Conservation (phyloP, 1,140 invertebrate genomes). For the Bombus confusus region DNA sequence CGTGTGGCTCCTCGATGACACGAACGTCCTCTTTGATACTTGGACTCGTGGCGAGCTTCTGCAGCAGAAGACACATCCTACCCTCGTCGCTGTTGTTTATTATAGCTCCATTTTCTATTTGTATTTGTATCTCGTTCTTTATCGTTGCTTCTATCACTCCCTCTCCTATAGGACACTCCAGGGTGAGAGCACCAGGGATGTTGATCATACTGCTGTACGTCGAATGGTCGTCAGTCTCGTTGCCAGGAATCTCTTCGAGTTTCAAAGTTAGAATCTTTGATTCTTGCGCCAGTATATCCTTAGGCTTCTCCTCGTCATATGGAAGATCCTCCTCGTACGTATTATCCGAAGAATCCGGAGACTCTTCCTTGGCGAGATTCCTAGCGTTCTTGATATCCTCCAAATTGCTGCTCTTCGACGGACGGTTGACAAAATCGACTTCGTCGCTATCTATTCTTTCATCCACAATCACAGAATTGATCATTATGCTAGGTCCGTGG, state of each 20-base stretch:
- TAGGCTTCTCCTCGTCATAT: background rate
- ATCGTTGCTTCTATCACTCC: slow-evolving; percentile 31
- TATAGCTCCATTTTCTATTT: slow-evolving; percentile 50
- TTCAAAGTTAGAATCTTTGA: background rate
- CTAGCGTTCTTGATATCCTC: slow-evolving; percentile 18
- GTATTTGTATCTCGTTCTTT: slow-evolving; percentile 60
- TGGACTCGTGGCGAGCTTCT: slow-evolving; percentile 53
- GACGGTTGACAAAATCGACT: slow-evolving; percentile 49
- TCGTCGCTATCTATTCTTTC: slow-evolving; percentile 26
- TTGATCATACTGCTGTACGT: slow-evolving; percentile 64
- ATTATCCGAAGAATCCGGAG: slow-evolving; percentile 1
- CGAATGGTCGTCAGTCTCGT: slow-evolving; percentile 80
- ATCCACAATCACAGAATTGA: background rate
- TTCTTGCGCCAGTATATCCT: too few species aligned
- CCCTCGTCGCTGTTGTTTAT: slow-evolving; percentile 48
- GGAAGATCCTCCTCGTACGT: background rate
- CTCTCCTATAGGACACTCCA: slow-evolving; percentile 54
- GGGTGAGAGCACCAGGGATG: slow-evolving; percentile 55
- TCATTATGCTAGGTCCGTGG: background rate
- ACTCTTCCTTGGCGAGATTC: slow-evolving; percentile 39
- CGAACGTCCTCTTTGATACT: slow-evolving; percentile 57
- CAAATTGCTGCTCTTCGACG: background rate
- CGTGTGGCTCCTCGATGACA: slow-evolving; percentile 63
- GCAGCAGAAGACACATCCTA: slow-evolving; percentile 59
- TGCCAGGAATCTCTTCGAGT: slow-evolving; percentile 48